These are phyloP conservation scores for Drosophila lacertosa DNA, from an alignment of 1,140 invertebrate species.

Conservation along the genomic window DNA sequence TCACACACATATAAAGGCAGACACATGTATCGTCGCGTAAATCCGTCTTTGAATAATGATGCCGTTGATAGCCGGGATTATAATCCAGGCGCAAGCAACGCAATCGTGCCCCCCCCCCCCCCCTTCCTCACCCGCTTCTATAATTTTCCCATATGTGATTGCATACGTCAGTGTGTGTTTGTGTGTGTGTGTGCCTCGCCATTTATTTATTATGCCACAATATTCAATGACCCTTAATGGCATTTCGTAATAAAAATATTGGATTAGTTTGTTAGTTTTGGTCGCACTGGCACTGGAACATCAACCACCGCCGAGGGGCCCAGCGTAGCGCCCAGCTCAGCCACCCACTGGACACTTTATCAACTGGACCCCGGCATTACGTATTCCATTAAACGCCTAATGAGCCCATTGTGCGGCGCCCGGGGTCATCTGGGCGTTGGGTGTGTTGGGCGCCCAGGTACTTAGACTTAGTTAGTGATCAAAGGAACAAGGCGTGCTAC, in stretches of 20 bases:
- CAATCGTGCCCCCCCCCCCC: conserved; percentile 8
- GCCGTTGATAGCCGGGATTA: conserved; percentile 79
- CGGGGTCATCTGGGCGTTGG: conserved; percentile 44
- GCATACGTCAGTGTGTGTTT: conserved; percentile 2
- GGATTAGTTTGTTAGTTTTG: conserved; percentile 80
- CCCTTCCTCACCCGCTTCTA: not conserved
- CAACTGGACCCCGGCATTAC: conserved; percentile 64
- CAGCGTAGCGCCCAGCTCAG: conserved; percentile 14
- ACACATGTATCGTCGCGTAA: conserved; percentile 56
- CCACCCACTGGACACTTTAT: conserved; percentile 69
- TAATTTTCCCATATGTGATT: not conserved
- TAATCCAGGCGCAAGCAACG: conserved; percentile 30
- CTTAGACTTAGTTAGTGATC: conserved; percentile 45
- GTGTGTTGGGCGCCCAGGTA: conserved; percentile 49
- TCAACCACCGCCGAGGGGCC: conserved; percentile 48
- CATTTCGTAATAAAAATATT: conserved; percentile 83
- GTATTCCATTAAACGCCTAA: conserved; percentile 81
- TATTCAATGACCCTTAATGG: conserved; percentile 83
- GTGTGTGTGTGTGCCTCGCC: conserved; percentile 30
- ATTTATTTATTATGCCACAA: conserved; percentile 83
- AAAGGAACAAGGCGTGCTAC: conserved; percentile 17
- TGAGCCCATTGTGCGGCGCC: conserved; percentile 67
- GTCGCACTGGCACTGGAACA: conserved; percentile 27
- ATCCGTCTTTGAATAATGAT: conserved; percentile 81
- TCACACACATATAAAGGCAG: conserved; percentile 7